Percentiles rank a stretch among this genome's conserved stretches.
phyloP scores from a whole-genome alignment of 2,797 vertebrate genomes.

The Tarsius wallacei region DNA sequence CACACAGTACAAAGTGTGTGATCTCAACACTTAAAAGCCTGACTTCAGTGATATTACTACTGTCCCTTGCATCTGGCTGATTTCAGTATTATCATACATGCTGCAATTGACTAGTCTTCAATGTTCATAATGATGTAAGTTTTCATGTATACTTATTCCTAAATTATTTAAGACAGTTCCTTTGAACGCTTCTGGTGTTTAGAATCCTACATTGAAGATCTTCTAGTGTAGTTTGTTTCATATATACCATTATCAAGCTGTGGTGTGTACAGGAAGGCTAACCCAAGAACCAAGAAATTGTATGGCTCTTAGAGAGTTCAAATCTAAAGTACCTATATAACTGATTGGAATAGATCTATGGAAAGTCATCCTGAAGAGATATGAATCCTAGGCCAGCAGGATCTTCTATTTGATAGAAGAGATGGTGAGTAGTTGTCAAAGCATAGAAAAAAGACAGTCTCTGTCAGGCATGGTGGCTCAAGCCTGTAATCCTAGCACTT shows the following conservation, averaged over 20 bases:
- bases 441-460: constrained; percentile 20
- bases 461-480: no score
- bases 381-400: not conserved
- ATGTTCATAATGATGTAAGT: not conserved
- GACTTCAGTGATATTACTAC: not conserved
- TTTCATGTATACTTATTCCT: constrained; percentile 24
- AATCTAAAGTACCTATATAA: not conserved
- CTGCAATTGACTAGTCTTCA: constrained; percentile 27
- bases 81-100: not conserved
- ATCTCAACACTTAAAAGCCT: not conserved
- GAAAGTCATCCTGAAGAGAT: constrained; percentile 22
- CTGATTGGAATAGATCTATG: constrained; percentile 9
- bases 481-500: no score
- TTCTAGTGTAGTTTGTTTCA: constrained; percentile 40
- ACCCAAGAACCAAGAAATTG: constrained; percentile 5
- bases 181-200: constrained; percentile 15
- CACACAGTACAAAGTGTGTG: not conserved
- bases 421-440: not conserved
- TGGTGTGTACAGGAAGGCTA: not conserved
- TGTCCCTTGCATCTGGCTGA: constrained; percentile 32
- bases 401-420: constrained; percentile 10
- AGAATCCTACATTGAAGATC: not conserved
- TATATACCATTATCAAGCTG: not conserved
- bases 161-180: constrained; percentile 14
- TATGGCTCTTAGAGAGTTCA: constrained; percentile 35